Evolutionary conservation across 2,113 vertebrate species (phyloP).

Genomic region (Corvus hawaiiensis): DNA sequence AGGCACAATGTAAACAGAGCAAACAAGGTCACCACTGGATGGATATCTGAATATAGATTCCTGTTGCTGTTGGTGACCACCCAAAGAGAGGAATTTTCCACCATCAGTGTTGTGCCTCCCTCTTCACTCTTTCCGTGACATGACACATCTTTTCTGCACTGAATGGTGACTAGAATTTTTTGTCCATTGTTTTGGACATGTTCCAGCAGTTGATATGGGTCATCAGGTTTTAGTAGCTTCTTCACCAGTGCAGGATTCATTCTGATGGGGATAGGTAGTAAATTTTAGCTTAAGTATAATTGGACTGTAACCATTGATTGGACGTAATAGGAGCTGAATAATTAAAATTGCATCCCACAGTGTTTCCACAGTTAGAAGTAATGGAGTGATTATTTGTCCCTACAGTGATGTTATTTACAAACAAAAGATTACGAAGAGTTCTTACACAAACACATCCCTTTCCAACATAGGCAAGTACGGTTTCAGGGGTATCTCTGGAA

Average conservation of each 20-base stretch:
- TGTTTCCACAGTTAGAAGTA: neutral
- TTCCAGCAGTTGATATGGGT: neutral
- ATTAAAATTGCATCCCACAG: neutral
- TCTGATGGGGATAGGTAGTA: neutral
- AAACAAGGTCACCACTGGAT: neutral
- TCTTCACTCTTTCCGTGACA: neutral
- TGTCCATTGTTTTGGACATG: accelerated
- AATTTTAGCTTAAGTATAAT: neutral
- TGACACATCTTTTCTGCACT: neutral
- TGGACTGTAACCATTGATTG: neutral
- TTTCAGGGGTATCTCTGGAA: neutral
- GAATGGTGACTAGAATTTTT: neutral
- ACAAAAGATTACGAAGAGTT: neutral
- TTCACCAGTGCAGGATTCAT: neutral
- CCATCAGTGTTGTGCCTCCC: neutral
- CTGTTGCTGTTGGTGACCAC: neutral
- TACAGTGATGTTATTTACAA: neutral
- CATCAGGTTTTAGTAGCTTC: neutral
- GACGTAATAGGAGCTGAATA: neutral
- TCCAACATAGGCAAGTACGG: neutral
- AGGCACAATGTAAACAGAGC: neutral
- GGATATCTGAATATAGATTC: neutral
- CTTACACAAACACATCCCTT: neutral
- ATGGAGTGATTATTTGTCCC: neutral
- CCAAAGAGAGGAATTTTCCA: neutral